phyloP scores from a whole-genome alignment of 1,140 invertebrate species.

The Phocides pigmalion region DNA sequence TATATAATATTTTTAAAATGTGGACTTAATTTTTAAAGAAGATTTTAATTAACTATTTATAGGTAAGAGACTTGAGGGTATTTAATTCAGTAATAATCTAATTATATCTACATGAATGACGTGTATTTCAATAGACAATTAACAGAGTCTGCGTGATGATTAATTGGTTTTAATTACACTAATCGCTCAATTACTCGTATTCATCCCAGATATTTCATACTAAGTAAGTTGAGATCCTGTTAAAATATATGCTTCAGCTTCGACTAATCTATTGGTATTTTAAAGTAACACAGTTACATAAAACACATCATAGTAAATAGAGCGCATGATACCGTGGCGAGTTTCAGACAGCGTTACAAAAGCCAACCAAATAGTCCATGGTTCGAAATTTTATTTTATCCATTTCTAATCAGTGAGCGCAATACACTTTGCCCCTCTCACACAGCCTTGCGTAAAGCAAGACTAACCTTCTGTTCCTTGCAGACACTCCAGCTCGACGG shows the following conservation, averaged over 20 bases:
- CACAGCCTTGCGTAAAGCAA: slow-evolving; percentile 57
- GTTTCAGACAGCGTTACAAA: slow-evolving; percentile 21
- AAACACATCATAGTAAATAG: slow-evolving; percentile 3
- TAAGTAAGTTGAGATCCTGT: neutral
- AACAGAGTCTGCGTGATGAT: neutral
- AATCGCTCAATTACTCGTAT: slow-evolving; percentile 1
- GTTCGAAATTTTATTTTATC: slow-evolving; percentile 50
- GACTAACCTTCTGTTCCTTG: slow-evolving; percentile 88
- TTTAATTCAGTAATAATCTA: neutral
- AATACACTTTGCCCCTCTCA: slow-evolving; percentile 56
- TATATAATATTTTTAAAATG: too few species aligned
- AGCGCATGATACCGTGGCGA: slow-evolving; percentile 3
- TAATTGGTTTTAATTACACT: slow-evolving; percentile 5
- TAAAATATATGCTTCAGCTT: neutral
- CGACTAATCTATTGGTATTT: neutral
- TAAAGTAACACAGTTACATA: neutral
- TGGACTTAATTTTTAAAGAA: too few species aligned
- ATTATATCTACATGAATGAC: neutral
- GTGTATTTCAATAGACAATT: slow-evolving; percentile 16
- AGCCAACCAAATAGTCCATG: slow-evolving; percentile 31
- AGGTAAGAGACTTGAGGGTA: neutral
- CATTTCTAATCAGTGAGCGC: slow-evolving; percentile 55
- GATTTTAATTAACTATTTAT: too few species aligned
- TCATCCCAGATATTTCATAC: neutral
- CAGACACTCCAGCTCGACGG: slow-evolving; percentile 90